Evolutionary conservation across 2,113 vertebrate species (phyloP).

Genomic region (Euleptes europaea): DNA sequence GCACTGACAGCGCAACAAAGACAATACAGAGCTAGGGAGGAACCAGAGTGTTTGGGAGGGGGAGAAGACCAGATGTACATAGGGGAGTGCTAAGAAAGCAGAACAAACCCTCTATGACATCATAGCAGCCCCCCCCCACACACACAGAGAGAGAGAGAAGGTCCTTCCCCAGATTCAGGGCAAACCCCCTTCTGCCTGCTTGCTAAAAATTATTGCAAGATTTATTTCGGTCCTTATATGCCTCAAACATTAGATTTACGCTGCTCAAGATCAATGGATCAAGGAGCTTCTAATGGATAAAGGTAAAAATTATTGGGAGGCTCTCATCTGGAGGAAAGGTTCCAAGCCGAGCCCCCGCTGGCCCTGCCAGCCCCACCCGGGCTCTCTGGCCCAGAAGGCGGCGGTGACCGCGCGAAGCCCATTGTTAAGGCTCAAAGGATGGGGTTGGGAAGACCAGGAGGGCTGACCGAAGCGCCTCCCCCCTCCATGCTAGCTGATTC

Average conservation of each 20-base stretch:
- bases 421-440: conserved; percentile 4
- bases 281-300: no score
- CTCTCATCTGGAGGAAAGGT: neutral
- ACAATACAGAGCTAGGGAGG: neutral
- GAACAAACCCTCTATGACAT: neutral
- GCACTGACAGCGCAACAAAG: neutral
- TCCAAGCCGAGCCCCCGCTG: neutral
- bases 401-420: neutral
- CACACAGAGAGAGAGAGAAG: no score
- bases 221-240: no score
- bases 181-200: neutral
- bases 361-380: conserved; percentile 5
- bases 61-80: neutral
- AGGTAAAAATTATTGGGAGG: neutral
- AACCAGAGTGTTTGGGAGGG: neutral
- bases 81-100: neutral
- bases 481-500: neutral
- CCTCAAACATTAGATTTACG: no score
- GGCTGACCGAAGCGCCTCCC: neutral
- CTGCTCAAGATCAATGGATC: no score
- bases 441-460: neutral
- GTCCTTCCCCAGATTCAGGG: no score
- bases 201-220: neutral
- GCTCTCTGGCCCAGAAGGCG: neutral
- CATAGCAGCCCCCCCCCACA: neutral